Percentiles rank a stretch among this genome's conserved stretches.
Evolutionary conservation across 2,797 vertebrate species (phyloP).

Genomic region (Anolis apletophallus): DNA sequence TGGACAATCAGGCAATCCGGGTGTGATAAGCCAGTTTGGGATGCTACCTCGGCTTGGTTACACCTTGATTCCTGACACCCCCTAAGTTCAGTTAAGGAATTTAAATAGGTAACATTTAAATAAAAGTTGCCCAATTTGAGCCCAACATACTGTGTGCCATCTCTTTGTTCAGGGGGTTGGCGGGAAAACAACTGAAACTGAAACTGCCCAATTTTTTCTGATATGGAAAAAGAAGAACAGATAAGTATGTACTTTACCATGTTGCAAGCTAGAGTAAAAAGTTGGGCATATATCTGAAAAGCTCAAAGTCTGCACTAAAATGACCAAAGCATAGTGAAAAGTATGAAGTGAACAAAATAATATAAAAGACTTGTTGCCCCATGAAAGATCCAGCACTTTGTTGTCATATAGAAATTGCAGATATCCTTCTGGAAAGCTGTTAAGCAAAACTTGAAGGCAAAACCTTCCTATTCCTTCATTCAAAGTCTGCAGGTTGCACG

Average conservation of each 20-base stretch:
- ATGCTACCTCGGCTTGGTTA: too few species aligned
- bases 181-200: too few species aligned
- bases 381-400: background rate
- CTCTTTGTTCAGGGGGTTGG: too few species aligned
- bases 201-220: background rate
- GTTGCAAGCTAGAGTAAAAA: background rate
- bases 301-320: background rate
- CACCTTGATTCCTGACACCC: too few species aligned
- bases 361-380: background rate
- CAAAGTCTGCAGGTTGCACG: background rate
- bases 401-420: background rate
- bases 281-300: background rate
- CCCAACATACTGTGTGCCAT: too few species aligned
- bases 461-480: background rate
- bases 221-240: background rate
- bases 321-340: background rate
- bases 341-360: background rate
- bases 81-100: too few species aligned
- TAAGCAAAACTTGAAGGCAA: too few species aligned
- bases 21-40: too few species aligned
- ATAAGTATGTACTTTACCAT: background rate
- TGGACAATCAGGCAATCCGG: too few species aligned
- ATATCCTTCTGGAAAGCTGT: background rate
- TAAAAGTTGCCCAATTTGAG: too few species aligned
- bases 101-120: too few species aligned